phyloP scores from a whole-genome alignment of 2,888 invertebrate genomes.

The Drosophila falleni region DNA sequence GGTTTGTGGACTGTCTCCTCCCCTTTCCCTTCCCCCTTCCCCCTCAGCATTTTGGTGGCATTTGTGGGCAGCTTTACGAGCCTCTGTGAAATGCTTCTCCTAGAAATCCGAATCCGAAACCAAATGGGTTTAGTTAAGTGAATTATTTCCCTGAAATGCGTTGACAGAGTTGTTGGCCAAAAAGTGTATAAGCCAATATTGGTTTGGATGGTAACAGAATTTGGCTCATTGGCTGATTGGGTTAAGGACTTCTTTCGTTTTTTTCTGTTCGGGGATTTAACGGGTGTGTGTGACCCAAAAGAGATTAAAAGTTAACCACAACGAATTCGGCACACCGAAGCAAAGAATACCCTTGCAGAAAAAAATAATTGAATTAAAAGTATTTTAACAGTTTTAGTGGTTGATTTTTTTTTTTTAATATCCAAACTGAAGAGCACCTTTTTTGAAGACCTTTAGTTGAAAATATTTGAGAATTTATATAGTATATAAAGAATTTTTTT shows the following conservation, averaged over 20 bases:
- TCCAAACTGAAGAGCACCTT: too few relatives aligned
- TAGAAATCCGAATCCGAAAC: constrained; percentile 38
- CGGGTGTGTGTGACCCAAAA: constrained; percentile 20
- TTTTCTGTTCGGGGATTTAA: constrained; percentile 3
- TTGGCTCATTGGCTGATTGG: constrained; percentile 41
- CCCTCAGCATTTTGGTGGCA: constrained; percentile 21
- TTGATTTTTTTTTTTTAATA: not conserved
- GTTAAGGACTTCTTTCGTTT: constrained; percentile 11
- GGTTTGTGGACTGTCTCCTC: constrained; percentile 26
- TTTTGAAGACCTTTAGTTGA: too few relatives aligned
- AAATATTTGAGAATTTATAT: not conserved
- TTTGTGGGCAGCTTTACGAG: constrained; percentile 46
- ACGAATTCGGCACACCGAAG: constrained; percentile 22
- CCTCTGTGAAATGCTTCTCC: constrained; percentile 35
- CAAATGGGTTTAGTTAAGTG: constrained; percentile 57
- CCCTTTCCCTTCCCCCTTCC: too few relatives aligned
- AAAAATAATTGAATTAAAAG: not conserved
- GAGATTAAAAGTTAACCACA: constrained; percentile 14
- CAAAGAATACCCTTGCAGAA: constrained; percentile 17
- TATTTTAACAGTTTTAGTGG: not conserved
- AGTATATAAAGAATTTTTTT: too few relatives aligned
- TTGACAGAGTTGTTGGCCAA: constrained; percentile 33
- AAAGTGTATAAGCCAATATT: constrained; percentile 36
- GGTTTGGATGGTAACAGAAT: constrained; percentile 15
- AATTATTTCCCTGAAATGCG: constrained; percentile 44